Percentiles rank a stretch among this genome's conserved stretches.
phyloP scores from a whole-genome alignment of 1,140 invertebrate species.

The Asobara japonica region DNA sequence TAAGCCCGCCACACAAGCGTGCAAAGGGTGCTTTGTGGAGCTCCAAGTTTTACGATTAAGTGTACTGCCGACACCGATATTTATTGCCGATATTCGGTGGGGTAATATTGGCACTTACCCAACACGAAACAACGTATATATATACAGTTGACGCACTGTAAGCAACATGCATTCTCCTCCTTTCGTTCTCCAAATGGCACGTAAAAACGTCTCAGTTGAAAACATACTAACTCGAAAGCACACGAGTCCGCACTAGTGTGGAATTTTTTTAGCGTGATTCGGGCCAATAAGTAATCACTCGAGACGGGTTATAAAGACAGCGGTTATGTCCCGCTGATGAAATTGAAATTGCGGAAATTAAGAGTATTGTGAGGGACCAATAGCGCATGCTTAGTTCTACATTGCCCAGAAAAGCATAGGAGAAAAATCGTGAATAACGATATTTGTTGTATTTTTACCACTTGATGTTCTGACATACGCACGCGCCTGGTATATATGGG shows the following conservation, averaged over 20 bases:
- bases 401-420: no score
- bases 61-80: conserved; percentile 41
- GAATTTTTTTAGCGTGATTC: conserved; percentile 3
- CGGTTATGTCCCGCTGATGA: conserved; percentile 25
- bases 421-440: no score
- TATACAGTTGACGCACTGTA: conserved; percentile 9
- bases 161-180: conserved; percentile 1
- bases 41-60: conserved; percentile 47
- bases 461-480: no score
- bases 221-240: conserved; percentile 9
- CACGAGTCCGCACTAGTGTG: background rate
- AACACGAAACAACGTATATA: conserved; percentile 21
- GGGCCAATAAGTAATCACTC: background rate
- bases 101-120: conserved; percentile 48
- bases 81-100: conserved; percentile 47
- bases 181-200: conserved; percentile 1
- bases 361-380: background rate
- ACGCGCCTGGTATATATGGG: no score
- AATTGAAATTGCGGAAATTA: background rate
- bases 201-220: conserved; percentile 18
- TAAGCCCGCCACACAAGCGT: background rate
- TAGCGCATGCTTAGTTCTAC: background rate
- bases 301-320: conserved; percentile 30
- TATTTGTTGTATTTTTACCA: no score
- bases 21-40: conserved; percentile 16